Base-by-base conservation (phyloP, 1,140 invertebrate genomes). In the Drosophila triauraria region DNA sequence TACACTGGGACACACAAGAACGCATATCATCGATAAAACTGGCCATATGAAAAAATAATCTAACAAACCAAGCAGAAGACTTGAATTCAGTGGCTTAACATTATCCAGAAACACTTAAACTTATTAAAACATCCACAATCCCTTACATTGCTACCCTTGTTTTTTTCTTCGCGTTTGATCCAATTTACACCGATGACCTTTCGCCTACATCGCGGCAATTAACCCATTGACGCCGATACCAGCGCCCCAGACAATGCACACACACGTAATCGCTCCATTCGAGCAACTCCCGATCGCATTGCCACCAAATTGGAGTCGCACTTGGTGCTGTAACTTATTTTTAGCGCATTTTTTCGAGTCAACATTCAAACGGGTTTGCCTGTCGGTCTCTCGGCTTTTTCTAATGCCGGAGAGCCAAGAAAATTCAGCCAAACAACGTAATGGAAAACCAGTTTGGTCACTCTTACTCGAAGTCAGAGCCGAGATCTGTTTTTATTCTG, bases 251-350 rank as follows among this genome's bases (percentile, higher is more conserved):
- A 84, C 65, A 78, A 69, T 54, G 67, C 56, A 61, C 46, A 67
- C 56, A 64, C 60, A 64, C 50, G 48, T 67, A 64, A 72, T 58
- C 51, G 43, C 44, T 58, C 25, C 76, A 71, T 53, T 54, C 38
- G 15, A 71, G 20, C 44, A 75, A 51, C 60, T 65, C 46, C 64
- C 50, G 53, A 71, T 58, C 50, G 43, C 50, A 69, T 38, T 43
- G 30, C 61, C 35, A 71, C 25, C 75, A 60, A 74, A 71, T 80
- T 62, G 47, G 53, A 83, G 67, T 82, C 54, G 65, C 68, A 68
- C 42, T 79, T 72, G 47, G 77, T 84, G 84, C 80, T 84, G 80
- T 87, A 87, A 87, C 84, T 88, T 87, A 83, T 88, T 88, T 88
- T 88, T 88, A 87, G 84, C 80, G 71, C 82, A 71, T 74, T 77